Percentiles rank a stretch among this genome's conserved stretches.
Evolutionary conservation across 1,140 invertebrate genomes (phyloP).

Genomic region (Danaus melanippus): DNA sequence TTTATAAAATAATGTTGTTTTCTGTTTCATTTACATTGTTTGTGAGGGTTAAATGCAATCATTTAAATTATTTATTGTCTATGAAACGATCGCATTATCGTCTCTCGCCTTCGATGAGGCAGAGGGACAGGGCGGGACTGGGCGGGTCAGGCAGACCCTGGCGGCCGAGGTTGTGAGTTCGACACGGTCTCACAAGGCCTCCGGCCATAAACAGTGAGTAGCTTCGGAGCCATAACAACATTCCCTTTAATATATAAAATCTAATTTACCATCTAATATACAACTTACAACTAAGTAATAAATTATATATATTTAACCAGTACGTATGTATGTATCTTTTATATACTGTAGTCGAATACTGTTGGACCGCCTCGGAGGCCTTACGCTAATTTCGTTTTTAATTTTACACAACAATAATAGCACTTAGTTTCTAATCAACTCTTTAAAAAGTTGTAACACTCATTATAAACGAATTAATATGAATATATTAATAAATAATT

Average conservation of each 20-base stretch:
- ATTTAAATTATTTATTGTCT: conserved; percentile 24
- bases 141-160: too few relatives aligned
- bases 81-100: neutral
- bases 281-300: conserved; percentile 8
- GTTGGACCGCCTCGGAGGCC: conserved; percentile 15
- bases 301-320: conserved; percentile 14
- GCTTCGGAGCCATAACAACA: too few relatives aligned
- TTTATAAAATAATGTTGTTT: too few relatives aligned
- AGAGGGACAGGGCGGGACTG: neutral
- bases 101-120: neutral
- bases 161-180: too few relatives aligned
- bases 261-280: conserved; percentile 21
- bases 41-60: too few relatives aligned
- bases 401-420: conserved; percentile 7
- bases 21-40: too few relatives aligned
- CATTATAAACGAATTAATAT: too few relatives aligned
- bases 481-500: conserved; percentile 3
- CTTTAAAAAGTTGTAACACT: conserved; percentile 2
- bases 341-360: conserved; percentile 33
- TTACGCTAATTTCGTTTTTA: conserved; percentile 16
- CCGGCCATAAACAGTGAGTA: conserved; percentile 5
- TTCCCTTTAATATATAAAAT: conserved; percentile 25
- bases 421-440: conserved; percentile 8
- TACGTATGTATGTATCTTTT: conserved; percentile 3
- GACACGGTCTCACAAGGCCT: neutral